Conservation (phyloP, 1,140 invertebrate genomes). For the Trigoniulus corallinus region DNA sequence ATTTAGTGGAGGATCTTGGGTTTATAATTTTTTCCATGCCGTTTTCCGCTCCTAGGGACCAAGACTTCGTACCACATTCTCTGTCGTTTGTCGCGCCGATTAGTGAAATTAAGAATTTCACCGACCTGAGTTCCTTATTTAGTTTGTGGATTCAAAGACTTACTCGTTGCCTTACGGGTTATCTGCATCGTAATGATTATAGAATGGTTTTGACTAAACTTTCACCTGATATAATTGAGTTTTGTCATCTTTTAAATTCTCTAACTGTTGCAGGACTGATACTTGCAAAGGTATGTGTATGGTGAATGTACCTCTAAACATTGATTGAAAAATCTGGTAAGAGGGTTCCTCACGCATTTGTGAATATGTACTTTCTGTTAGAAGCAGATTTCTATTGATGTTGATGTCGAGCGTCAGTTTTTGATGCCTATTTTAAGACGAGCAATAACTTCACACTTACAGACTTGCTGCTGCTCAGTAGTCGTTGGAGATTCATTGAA, state of each 20-base stretch:
- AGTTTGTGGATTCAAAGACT: background rate
- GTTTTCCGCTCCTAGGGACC: background rate
- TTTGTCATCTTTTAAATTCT: background rate
- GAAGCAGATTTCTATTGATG: too few species aligned
- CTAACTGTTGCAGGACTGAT: too few species aligned
- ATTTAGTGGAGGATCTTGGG: background rate
- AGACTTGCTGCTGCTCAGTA: slow-evolving; percentile 2
- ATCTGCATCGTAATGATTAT: background rate
- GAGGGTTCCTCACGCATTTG: too few species aligned
- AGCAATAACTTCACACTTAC: slow-evolving; percentile 2
- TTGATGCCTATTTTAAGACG: background rate
- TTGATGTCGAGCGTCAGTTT: too few species aligned
- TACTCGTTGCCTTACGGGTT: background rate
- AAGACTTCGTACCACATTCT: background rate
- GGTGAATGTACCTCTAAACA: too few species aligned
- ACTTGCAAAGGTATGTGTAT: too few species aligned
- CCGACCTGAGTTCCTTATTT: background rate
- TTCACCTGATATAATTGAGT: background rate
- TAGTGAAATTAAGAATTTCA: background rate
- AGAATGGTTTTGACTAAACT: background rate
- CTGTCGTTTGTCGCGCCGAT: background rate
- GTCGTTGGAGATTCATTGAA: background rate
- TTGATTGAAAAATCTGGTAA: too few species aligned
- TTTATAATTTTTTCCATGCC: background rate
- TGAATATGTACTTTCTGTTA: too few species aligned